A percentile compares a stretch with the other conserved stretches of the same genome.
phyloP scores from a whole-genome alignment of 2,113 vertebrate genomes.

The Gallinago jamesoni region DNA sequence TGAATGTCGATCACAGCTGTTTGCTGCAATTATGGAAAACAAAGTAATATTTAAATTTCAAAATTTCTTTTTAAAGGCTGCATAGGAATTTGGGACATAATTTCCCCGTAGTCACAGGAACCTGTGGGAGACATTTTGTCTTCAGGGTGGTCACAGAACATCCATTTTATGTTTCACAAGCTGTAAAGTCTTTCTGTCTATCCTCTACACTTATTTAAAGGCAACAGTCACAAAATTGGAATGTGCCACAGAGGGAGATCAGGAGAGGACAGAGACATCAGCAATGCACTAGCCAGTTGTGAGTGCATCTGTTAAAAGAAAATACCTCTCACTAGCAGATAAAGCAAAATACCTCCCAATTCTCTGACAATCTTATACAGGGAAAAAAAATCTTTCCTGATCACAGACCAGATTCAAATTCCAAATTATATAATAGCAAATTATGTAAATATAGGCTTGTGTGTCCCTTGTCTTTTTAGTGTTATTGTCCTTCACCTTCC shows the following conservation, averaged over 20 bases:
- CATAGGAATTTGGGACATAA: not conserved
- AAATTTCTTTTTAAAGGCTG: constrained; percentile 29
- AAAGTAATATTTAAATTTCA: constrained; percentile 55
- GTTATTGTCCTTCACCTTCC: not conserved
- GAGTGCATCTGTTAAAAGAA: not conserved
- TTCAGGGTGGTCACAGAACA: not conserved
- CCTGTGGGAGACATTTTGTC: constrained; percentile 52
- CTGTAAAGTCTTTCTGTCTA: not conserved
- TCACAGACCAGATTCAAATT: not conserved
- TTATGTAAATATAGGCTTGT: not conserved
- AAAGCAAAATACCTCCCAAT: not conserved
- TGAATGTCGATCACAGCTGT: constrained; percentile 47
- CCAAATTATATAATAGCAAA: not conserved
- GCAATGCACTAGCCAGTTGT: not conserved
- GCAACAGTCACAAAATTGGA: not conserved
- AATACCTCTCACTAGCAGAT: not conserved
- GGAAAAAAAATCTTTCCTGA: not conserved
- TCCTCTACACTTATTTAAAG: not conserved
- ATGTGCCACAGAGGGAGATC: not conserved
- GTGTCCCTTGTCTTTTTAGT: not conserved
- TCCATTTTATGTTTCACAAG: constrained; percentile 32
- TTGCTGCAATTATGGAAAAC: constrained; percentile 52
- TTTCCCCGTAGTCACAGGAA: constrained; percentile 15
- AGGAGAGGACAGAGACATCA: not conserved
- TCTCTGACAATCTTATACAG: not conserved